Percentiles rank a stretch among this genome's conserved stretches.
Evolutionary conservation across 2,797 vertebrate genomes (phyloP).

Genomic region (Lutjanus campechanus): DNA sequence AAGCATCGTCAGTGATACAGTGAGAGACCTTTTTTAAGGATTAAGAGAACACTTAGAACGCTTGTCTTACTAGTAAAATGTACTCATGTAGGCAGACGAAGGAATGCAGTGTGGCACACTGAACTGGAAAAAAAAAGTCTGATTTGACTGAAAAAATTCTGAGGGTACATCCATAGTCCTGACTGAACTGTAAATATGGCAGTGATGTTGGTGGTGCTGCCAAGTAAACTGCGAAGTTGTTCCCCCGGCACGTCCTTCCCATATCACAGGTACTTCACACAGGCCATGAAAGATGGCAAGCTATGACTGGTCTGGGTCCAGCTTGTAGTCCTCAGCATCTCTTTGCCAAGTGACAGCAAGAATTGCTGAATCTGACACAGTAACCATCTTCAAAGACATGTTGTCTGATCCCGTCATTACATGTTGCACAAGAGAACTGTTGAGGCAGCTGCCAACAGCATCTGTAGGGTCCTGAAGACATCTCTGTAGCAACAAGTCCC

Average conservation of each 20-base stretch:
- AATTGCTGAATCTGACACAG: neutral
- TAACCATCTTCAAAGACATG: neutral
- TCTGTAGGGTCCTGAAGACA: neutral
- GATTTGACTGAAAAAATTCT: no score
- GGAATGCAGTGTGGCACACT: no score
- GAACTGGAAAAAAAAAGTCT: no score
- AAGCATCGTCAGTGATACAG: no score
- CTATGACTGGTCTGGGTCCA: neutral
- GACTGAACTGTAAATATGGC: no score
- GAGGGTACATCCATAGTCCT: no score
- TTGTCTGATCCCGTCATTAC: conserved; percentile 2
- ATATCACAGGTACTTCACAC: no score
- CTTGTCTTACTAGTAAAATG: no score
- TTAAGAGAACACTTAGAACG: no score
- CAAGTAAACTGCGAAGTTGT: neutral
- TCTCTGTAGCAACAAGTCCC: neutral
- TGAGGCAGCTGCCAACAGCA: neutral
- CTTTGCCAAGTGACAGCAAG: neutral
- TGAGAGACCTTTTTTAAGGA: no score
- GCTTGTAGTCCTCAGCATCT: neutral
- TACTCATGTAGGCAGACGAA: no score
- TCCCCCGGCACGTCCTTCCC: neutral
- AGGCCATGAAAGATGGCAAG: neutral
- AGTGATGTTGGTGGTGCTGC: neutral
- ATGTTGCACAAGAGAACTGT: neutral